A percentile compares a stretch with the other conserved stretches of the same genome.
These are phyloP conservation scores for Ceramica pisi DNA, from an alignment of 2,888 invertebrate genomes.

Conservation along the genomic window DNA sequence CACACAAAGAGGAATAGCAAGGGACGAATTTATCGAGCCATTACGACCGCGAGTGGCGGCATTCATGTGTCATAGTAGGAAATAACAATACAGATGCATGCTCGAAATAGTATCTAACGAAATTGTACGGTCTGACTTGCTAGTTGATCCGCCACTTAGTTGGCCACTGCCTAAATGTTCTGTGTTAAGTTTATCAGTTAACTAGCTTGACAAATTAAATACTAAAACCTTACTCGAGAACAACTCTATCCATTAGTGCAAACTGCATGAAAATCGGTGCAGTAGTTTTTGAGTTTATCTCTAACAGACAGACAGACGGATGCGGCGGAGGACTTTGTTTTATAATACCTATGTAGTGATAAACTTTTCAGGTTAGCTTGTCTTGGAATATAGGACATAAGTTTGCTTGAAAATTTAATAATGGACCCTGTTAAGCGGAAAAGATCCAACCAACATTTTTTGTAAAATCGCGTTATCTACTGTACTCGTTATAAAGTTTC, in stretches of 20 bases:
- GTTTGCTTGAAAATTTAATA: background rate
- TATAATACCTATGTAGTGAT: too few species aligned
- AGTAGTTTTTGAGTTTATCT: too few species aligned
- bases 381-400: background rate
- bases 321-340: too few species aligned
- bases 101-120: slow-evolving; percentile 46
- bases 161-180: slow-evolving; percentile 15
- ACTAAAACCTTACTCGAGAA: too few species aligned
- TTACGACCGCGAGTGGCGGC: slow-evolving; percentile 67
- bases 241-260: too few species aligned
- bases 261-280: too few species aligned
- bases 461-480: too few species aligned
- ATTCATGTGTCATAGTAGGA: slow-evolving; percentile 70
- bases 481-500: too few species aligned
- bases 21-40: slow-evolving; percentile 75
- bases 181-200: slow-evolving; percentile 16
- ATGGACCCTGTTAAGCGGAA: too few species aligned
- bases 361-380: slow-evolving; percentile 5
- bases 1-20: slow-evolving; percentile 64
- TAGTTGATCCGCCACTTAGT: slow-evolving; percentile 49
- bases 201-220: too few species aligned
- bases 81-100: slow-evolving; percentile 60
- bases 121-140: slow-evolving; percentile 35
- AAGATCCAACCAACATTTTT: too few species aligned
- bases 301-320: too few species aligned